A percentile compares a stretch with the other conserved stretches of the same genome.
phyloP scores from a whole-genome alignment of 2,113 vertebrate genomes.

The Callopanchax toddi region DNA sequence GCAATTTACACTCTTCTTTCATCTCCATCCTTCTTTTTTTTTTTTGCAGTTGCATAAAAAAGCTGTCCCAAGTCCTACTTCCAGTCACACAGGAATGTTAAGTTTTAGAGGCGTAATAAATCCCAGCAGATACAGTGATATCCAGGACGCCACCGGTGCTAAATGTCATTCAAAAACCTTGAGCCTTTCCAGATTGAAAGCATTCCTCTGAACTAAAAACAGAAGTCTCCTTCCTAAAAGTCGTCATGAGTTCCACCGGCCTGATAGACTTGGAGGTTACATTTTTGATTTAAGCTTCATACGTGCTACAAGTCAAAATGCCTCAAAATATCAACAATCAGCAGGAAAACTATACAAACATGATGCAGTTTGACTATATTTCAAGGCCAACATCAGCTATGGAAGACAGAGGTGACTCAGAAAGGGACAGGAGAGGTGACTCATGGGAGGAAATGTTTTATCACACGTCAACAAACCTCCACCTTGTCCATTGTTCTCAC shows the following conservation, averaged over 20 bases:
- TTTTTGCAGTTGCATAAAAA: slow-evolving; percentile 2
- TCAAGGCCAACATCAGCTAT: background rate
- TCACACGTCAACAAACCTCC: background rate
- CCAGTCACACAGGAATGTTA: slow-evolving; percentile 22
- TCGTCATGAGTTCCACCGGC: too few species aligned
- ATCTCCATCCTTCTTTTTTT: background rate
- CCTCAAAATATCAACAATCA: too few species aligned
- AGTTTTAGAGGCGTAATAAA: slow-evolving; percentile 43
- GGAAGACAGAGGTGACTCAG: background rate
- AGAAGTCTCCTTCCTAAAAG: background rate
- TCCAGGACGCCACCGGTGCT: slow-evolving; percentile 30
- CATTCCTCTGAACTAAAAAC: slow-evolving; percentile 40
- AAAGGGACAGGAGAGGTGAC: background rate
- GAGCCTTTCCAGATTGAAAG: slow-evolving; percentile 33
- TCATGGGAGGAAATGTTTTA: slow-evolving; percentile 3
- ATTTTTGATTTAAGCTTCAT: background rate
- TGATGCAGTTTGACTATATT: background rate
- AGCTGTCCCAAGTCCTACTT: background rate
- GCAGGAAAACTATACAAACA: background rate
- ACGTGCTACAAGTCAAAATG: background rate
- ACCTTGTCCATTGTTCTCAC: slow-evolving; percentile 4
- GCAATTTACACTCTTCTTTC: background rate
- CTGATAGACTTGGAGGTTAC: too few species aligned
- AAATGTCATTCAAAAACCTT: slow-evolving; percentile 44
- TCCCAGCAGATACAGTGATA: slow-evolving; percentile 42